Evolutionary conservation across 2,888 invertebrate species (phyloP).

Genomic region (Luperina testacea): DNA sequence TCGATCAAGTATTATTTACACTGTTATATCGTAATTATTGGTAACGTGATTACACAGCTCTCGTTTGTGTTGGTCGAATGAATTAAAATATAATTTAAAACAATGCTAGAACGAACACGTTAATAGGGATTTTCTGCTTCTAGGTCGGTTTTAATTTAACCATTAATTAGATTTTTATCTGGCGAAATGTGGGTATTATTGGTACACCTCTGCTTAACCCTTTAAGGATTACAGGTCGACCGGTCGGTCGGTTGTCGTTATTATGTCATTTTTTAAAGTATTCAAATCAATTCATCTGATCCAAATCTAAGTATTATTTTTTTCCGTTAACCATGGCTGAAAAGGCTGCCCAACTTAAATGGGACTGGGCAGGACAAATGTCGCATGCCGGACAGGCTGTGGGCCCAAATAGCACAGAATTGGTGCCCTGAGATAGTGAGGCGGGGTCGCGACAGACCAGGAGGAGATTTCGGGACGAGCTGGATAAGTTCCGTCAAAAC

Average conservation of each 20-base stretch:
- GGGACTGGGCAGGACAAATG: too few relatives aligned
- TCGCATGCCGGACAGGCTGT: too few relatives aligned
- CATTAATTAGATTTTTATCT: neutral
- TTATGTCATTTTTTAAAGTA: neutral
- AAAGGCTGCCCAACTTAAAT: too few relatives aligned
- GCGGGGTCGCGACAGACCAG: too few relatives aligned
- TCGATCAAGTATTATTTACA: conserved; percentile 61
- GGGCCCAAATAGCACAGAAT: too few relatives aligned
- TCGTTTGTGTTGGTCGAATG: conserved; percentile 34
- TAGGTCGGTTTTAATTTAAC: neutral
- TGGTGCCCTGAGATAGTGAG: too few relatives aligned
- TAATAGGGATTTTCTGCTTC: neutral
- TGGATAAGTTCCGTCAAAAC: too few relatives aligned
- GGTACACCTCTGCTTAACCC: neutral
- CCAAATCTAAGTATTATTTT: neutral
- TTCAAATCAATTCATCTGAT: neutral
- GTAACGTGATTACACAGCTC: conserved; percentile 53
- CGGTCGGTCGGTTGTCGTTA: too few relatives aligned
- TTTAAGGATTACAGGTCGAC: neutral
- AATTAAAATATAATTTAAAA: conserved; percentile 32
- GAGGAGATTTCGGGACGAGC: too few relatives aligned
- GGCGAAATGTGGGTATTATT: neutral
- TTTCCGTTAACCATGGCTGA: too few relatives aligned
- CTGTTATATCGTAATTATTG: conserved; percentile 48
- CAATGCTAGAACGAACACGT: conserved; percentile 7